Evolutionary conservation across 1,140 invertebrate genomes (phyloP).

Genomic region (Heliconius eleuchia): DNA sequence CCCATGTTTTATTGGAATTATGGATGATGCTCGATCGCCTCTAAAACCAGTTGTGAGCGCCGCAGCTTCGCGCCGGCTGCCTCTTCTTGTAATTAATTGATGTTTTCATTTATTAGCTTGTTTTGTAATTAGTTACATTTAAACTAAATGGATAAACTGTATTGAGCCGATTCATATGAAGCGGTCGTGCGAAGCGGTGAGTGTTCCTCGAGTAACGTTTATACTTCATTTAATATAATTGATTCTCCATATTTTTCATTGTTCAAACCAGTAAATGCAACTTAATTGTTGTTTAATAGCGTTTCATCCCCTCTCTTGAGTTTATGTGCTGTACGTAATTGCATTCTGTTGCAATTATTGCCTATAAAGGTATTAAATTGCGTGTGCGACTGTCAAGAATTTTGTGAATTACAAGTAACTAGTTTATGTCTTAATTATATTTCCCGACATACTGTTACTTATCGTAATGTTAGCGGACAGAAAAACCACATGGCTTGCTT

Average conservation of each 20-base stretch:
- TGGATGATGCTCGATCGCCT: slow-evolving; percentile 71
- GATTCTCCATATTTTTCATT: slow-evolving; percentile 12
- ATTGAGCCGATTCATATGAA: slow-evolving; percentile 30
- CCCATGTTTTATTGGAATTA: slow-evolving; percentile 80
- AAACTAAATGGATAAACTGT: slow-evolving; percentile 30
- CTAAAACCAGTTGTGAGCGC: slow-evolving; percentile 74
- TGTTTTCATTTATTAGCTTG: slow-evolving; percentile 76
- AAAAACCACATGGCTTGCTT: slow-evolving; percentile 29
- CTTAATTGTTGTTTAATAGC: slow-evolving; percentile 24
- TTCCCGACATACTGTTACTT: slow-evolving; percentile 41
- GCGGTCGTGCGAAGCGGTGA: slow-evolving; percentile 25
- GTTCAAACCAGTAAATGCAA: slow-evolving; percentile 1
- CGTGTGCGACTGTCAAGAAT: slow-evolving; percentile 41
- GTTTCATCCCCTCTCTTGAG: slow-evolving; percentile 16
- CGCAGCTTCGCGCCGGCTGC: slow-evolving; percentile 70
- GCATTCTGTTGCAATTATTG: slow-evolving; percentile 33
- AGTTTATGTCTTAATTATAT: slow-evolving; percentile 51
- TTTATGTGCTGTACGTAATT: slow-evolving; percentile 36
- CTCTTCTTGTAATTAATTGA: slow-evolving; percentile 77
- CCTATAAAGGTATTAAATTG: slow-evolving; percentile 38
- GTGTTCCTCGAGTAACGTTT: slow-evolving; percentile 25
- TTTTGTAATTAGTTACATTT: slow-evolving; percentile 55
- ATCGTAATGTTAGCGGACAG: slow-evolving; percentile 30
- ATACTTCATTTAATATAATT: slow-evolving; percentile 6
- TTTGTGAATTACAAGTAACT: slow-evolving; percentile 43